Conservation (phyloP, 2,888 invertebrate genomes). For the Drosophila mulleri region DNA sequence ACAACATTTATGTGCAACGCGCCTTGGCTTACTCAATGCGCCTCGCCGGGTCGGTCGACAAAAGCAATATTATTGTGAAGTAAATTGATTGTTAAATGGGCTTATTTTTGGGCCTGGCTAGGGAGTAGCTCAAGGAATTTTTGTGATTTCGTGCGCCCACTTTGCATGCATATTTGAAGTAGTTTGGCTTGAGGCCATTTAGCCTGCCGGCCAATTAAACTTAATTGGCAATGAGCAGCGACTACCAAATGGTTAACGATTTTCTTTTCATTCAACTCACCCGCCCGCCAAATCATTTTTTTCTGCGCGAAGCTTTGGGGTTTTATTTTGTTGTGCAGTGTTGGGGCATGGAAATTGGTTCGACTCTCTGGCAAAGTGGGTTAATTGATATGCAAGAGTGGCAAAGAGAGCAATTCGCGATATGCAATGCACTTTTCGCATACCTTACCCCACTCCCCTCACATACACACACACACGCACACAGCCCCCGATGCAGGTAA, state of each 20-base stretch:
- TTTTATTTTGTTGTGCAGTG: conserved; percentile 36
- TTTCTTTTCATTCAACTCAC: conserved; percentile 22
- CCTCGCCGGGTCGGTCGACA: conserved; percentile 29
- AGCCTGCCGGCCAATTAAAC: conserved; percentile 70
- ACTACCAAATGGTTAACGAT: conserved; percentile 37
- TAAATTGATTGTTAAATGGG: conserved; percentile 81
- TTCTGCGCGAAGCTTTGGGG: neutral
- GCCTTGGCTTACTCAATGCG: conserved; percentile 13
- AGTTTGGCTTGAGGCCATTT: conserved; percentile 48
- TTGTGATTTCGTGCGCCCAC: conserved; percentile 47
- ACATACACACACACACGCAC: too few relatives aligned
- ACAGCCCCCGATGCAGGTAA: neutral
- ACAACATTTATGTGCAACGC: conserved; percentile 29
- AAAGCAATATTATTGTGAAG: conserved; percentile 71
- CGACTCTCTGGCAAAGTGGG: conserved; percentile 38
- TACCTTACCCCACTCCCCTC: too few relatives aligned
- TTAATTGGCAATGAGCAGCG: conserved; percentile 73
- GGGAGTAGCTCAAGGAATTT: conserved; percentile 15
- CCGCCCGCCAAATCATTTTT: neutral
- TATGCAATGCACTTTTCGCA: conserved; percentile 15
- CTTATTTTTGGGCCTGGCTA: neutral
- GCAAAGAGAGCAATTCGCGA: conserved; percentile 29
- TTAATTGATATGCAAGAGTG: conserved; percentile 58
- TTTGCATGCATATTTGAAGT: conserved; percentile 74
- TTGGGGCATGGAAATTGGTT: conserved; percentile 39